These are phyloP conservation scores for Chesias legatella DNA, from an alignment of 2,888 invertebrate species.

Conservation along the genomic window DNA sequence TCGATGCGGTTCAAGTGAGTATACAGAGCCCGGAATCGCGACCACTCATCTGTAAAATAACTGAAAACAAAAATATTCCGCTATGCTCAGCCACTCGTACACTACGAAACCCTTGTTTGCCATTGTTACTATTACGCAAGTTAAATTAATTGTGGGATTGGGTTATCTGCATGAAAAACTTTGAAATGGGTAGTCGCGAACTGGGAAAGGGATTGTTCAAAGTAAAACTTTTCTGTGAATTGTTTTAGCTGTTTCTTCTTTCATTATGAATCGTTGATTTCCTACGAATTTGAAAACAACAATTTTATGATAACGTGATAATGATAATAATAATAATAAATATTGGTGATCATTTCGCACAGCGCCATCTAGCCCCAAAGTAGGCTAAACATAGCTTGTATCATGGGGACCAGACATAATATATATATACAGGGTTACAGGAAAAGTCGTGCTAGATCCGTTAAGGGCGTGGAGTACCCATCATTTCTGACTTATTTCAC, in stretches of 20 bases:
- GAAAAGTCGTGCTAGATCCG: too few species aligned
- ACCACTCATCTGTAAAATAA: slow-evolving; percentile 58
- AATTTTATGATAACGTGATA: too few species aligned
- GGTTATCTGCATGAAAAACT: slow-evolving; percentile 7
- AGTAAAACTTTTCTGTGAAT: not conserved
- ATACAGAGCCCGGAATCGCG: slow-evolving; percentile 31
- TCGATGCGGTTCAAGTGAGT: not conserved
- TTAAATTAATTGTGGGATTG: slow-evolving; percentile 11
- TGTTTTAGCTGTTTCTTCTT: not conserved
- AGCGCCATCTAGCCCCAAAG: too few species aligned
- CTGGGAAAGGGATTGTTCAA: slow-evolving; percentile 1
- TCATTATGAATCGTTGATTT: slow-evolving; percentile 3
- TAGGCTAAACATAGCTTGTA: too few species aligned
- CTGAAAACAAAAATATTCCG: slow-evolving; percentile 50
- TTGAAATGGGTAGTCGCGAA: slow-evolving; percentile 3
- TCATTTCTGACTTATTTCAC: too few species aligned
- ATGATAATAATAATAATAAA: too few species aligned
- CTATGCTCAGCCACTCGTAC: slow-evolving; percentile 37
- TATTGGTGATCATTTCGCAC: too few species aligned
- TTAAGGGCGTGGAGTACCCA: too few species aligned
- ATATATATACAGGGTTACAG: too few species aligned
- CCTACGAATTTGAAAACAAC: too few species aligned
- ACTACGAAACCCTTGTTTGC: slow-evolving; percentile 16
- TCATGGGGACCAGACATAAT: too few species aligned
- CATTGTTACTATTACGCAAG: slow-evolving; percentile 10